Percentiles rank a stretch among this genome's conserved stretches.
These are phyloP conservation scores for Subanguina moxae DNA, from an alignment of 1,140 invertebrate species.

Conservation along the genomic window DNA sequence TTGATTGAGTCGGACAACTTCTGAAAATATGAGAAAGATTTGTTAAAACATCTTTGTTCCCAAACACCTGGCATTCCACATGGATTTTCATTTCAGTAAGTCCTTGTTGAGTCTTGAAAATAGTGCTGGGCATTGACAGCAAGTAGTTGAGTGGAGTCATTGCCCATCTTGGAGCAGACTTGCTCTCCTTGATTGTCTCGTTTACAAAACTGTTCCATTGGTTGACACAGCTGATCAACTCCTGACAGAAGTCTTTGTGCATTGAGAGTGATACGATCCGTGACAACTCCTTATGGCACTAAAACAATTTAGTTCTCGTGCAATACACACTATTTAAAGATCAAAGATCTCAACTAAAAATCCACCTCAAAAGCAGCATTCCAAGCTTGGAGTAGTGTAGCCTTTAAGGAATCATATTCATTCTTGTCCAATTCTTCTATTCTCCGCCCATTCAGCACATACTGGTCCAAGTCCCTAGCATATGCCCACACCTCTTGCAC, in stretches of 20 bases:
- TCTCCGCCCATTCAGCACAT: conserved; percentile 16
- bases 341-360: background rate
- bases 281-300: conserved; percentile 22
- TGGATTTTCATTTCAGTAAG: conserved; percentile 3
- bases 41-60: background rate
- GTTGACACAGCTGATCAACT: conserved; percentile 17
- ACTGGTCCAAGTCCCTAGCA: conserved; percentile 19
- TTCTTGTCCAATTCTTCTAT: conserved; percentile 10
- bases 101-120: conserved; percentile 7
- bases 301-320: conserved; percentile 5
- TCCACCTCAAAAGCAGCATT: conserved; percentile 28
- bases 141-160: conserved; percentile 25
- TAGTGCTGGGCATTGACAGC: conserved; percentile 13
- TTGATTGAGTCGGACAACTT: conserved; percentile 5
- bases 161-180: conserved; percentile 15
- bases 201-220: conserved; percentile 22
- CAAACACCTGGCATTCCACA: background rate
- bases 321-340: no score
- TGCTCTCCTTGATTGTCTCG: background rate
- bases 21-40: background rate
- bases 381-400: conserved; percentile 26
- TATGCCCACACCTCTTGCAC: conserved; percentile 22
- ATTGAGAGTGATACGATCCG: conserved; percentile 20
- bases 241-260: conserved; percentile 6
- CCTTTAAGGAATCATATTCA: conserved; percentile 18